phyloP scores from a whole-genome alignment of 2,113 vertebrate species.

The Triplophysa tibetana region DNA sequence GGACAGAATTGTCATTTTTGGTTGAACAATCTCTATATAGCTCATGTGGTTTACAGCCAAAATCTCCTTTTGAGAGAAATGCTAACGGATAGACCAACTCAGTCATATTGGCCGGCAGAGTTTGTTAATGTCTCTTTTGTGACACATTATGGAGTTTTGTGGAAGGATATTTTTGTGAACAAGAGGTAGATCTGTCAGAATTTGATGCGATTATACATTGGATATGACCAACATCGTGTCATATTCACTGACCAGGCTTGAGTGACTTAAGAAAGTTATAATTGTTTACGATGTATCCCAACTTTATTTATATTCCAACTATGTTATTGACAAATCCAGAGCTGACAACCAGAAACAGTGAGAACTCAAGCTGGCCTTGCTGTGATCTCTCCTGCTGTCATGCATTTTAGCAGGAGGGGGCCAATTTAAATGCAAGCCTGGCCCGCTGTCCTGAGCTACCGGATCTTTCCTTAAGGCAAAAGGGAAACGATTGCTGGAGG shows the following conservation, averaged over 20 bases:
- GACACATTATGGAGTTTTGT: no score
- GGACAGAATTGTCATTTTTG: no score
- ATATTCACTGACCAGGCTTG: background rate
- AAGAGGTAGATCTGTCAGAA: background rate
- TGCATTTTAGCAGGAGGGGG: slow-evolving; percentile 1
- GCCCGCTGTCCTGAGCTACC: slow-evolving; percentile 17
- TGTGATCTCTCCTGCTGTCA: slow-evolving; percentile 43
- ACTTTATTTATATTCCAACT: background rate
- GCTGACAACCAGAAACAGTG: background rate
- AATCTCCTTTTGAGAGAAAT: no score
- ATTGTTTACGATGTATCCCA: background rate
- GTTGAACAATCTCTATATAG: no score
- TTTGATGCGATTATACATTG: background rate
- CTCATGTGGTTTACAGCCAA: no score
- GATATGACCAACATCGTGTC: background rate
- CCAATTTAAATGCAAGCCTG: slow-evolving; percentile 27
- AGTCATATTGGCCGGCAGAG: no score
- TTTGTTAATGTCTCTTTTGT: no score
- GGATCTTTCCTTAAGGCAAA: background rate
- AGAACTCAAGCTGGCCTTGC: slow-evolving; percentile 16
- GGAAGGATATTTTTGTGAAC: no score
- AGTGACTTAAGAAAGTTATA: background rate
- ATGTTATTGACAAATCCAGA: slow-evolving; percentile 10
- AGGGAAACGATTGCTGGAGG: background rate
- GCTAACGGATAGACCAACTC: no score